A percentile compares a stretch with the other conserved stretches of the same genome.
Conservation (phyloP, 2,888 invertebrate species). For the Stramonita haemastoma region DNA sequence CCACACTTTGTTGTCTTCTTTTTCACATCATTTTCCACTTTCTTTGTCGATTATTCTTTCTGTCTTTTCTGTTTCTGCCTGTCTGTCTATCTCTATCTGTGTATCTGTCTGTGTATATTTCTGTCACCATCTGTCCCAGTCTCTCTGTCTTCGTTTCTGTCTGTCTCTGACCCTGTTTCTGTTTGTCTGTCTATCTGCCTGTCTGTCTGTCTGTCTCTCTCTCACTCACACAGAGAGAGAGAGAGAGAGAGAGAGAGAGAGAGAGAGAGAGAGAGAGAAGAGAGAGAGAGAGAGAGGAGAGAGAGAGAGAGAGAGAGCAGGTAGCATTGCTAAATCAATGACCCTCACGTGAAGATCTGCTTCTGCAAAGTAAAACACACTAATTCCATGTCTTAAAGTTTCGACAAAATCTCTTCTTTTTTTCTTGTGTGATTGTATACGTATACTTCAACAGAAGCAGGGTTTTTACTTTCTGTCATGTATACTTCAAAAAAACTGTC, state of each 20-base stretch:
- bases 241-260: neutral
- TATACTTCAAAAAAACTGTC: too few relatives aligned
- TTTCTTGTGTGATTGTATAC: too few relatives aligned
- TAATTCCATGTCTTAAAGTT: too few relatives aligned
- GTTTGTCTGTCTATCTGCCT: neutral
- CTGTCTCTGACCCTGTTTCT: neutral
- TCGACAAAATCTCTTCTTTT: too few relatives aligned
- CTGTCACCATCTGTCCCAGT: neutral
- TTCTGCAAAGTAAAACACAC: too few relatives aligned
- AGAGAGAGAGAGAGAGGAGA: neutral
- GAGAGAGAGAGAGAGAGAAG: neutral
- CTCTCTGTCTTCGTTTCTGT: neutral
- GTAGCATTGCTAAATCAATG: too few relatives aligned
- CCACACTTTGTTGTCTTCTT: too few relatives aligned
- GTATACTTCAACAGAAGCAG: too few relatives aligned
- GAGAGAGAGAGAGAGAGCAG: too few relatives aligned
- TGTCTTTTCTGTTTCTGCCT: neutral
- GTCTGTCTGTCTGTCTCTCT: slow-evolving; percentile 9
- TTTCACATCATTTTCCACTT: neutral
- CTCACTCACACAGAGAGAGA: neutral
- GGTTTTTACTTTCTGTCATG: too few relatives aligned
- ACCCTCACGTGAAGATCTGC: too few relatives aligned
- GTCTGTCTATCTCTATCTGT: neutral
- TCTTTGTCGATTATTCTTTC: neutral
- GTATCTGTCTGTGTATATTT: neutral